phyloP scores from a whole-genome alignment of 2,888 invertebrate species.

The Caenorhabditis parvicauda region DNA sequence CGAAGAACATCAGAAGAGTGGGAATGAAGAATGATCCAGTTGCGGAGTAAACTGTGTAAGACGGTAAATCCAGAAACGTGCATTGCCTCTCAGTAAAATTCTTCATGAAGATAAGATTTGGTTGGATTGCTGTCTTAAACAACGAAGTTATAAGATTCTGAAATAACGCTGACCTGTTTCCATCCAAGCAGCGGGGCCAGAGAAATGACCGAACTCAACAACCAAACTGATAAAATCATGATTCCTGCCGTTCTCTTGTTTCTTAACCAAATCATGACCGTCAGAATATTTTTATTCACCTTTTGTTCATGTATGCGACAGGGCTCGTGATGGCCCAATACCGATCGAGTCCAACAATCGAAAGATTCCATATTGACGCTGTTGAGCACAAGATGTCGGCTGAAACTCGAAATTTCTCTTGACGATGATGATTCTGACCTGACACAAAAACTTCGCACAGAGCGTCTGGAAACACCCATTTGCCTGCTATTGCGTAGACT shows the following conservation, averaged over 20 bases:
- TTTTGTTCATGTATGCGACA: slow-evolving; percentile 64
- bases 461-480: slow-evolving; percentile 65
- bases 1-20: slow-evolving; percentile 98
- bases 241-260: slow-evolving; percentile 62
- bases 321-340: slow-evolving; percentile 64
- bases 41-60: slow-evolving; percentile 65
- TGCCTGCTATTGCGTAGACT: slow-evolving; percentile 64
- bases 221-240: slow-evolving; percentile 66
- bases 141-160: no score
- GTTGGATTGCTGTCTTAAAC: slow-evolving; percentile 31
- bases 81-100: slow-evolving; percentile 45
- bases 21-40: slow-evolving; percentile 94
- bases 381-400: slow-evolving; percentile 66
- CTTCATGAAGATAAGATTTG: slow-evolving; percentile 35
- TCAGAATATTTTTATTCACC: slow-evolving; percentile 23
- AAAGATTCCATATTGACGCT: slow-evolving; percentile 67
- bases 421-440: slow-evolving; percentile 28
- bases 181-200: slow-evolving; percentile 66
- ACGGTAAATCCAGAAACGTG: slow-evolving; percentile 61
- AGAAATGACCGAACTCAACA: slow-evolving; percentile 65
- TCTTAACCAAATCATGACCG: slow-evolving; percentile 14
- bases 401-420: slow-evolving; percentile 19
- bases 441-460: slow-evolving; percentile 66
- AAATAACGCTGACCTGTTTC: slow-evolving; percentile 62
- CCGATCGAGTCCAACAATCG: slow-evolving; percentile 66